Percentiles rank a stretch among this genome's conserved stretches.
These are phyloP conservation scores for Agrilus biguttatus DNA, from an alignment of 2,888 invertebrate species.

Conservation along the genomic window DNA sequence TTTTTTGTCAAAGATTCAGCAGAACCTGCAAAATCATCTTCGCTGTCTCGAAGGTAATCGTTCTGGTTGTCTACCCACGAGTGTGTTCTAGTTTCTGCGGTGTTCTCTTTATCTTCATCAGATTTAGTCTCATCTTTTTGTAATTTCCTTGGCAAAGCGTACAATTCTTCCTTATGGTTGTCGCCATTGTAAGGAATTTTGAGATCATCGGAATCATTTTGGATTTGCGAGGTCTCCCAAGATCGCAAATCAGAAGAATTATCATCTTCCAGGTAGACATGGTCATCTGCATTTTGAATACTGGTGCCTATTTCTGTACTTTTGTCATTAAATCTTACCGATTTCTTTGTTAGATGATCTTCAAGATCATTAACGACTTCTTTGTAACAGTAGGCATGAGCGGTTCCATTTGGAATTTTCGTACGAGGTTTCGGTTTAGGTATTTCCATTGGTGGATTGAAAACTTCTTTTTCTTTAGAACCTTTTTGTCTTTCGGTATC, in stretches of 20 bases:
- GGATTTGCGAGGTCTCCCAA: background rate
- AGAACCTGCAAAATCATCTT: conserved; percentile 1
- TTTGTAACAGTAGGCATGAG: conserved; percentile 14
- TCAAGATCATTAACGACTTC: conserved; percentile 21
- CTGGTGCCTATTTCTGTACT: conserved; percentile 17
- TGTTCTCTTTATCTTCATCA: conserved; percentile 1
- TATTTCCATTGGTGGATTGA: conserved; percentile 3
- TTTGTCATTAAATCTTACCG: conserved; percentile 26
- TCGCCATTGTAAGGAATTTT: background rate
- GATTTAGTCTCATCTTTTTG: background rate
- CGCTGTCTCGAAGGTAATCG: conserved; percentile 16
- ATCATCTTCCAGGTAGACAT: conserved; percentile 4
- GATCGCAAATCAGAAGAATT: background rate
- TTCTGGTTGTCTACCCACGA: conserved; percentile 29
- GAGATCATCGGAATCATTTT: background rate
- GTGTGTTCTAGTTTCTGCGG: conserved; percentile 14
- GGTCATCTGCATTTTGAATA: conserved; percentile 4
- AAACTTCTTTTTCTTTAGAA: background rate
- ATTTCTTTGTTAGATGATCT: conserved; percentile 23
- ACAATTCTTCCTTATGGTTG: background rate
- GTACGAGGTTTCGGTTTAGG: conserved; percentile 23
- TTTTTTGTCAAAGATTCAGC: background rate
- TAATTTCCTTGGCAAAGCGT: conserved; percentile 1
- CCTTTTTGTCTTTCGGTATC: no score
- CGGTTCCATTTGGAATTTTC: conserved; percentile 14